Conservation (phyloP, 2,113 vertebrate genomes). For the Ophthalmolycus amberensis region DNA sequence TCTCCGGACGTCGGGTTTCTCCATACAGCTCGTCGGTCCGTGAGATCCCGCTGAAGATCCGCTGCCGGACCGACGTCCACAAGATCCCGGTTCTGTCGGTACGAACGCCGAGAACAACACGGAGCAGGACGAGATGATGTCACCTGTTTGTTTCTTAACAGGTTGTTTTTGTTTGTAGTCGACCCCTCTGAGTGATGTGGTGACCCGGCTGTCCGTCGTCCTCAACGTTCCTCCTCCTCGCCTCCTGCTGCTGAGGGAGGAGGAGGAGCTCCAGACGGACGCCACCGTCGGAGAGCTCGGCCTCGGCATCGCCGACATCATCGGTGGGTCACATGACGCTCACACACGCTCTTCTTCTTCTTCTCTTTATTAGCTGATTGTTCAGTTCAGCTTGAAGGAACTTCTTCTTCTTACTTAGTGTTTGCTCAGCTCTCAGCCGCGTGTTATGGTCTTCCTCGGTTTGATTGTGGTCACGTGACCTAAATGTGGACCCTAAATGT, state of each 20-base stretch:
- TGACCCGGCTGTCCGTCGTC: slow-evolving; percentile 75
- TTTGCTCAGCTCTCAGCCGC: too few species aligned
- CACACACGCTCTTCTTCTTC: too few species aligned
- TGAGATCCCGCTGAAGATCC: slow-evolving; percentile 81
- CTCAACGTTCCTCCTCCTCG: slow-evolving; percentile 73
- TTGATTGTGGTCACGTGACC: too few species aligned
- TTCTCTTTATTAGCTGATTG: too few species aligned
- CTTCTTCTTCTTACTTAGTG: too few species aligned
- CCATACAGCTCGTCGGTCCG: neutral
- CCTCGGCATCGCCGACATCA: slow-evolving; percentile 84
- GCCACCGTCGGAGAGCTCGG: slow-evolving; percentile 72
- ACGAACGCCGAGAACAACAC: neutral
- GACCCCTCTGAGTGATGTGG: slow-evolving; percentile 69
- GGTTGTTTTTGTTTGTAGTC: slow-evolving; percentile 61
- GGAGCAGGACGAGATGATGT: neutral
- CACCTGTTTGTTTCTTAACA: neutral
- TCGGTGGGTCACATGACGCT: slow-evolving; percentile 70
- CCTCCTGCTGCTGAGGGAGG: slow-evolving; percentile 80
- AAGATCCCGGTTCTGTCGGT: slow-evolving; percentile 79
- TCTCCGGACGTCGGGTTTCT: neutral
- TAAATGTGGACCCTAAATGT: too few species aligned
- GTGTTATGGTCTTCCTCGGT: too few species aligned
- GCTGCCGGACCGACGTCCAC: slow-evolving; percentile 77
- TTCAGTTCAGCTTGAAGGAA: too few species aligned
- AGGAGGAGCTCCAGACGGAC: slow-evolving; percentile 71